Evolutionary conservation across 1,140 invertebrate genomes (phyloP).

Genomic region (Drosophila tristis): DNA sequence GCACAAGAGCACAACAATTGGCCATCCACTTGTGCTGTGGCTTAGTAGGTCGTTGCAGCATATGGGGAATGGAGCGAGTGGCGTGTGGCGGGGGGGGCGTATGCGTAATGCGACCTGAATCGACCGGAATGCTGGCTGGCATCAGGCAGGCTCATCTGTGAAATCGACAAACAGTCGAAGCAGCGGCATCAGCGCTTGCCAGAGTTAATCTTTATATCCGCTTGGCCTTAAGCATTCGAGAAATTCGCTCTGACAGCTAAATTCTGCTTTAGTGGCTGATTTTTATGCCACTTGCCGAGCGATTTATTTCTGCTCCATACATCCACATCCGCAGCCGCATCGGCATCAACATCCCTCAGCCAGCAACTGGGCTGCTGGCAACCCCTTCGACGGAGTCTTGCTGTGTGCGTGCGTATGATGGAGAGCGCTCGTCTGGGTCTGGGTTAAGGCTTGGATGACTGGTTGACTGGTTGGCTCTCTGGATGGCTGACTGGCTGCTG

Average conservation of each 20-base stretch:
- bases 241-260: conserved; percentile 71
- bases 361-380: not conserved
- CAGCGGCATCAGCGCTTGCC: conserved; percentile 23
- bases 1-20: conserved; percentile 29
- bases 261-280: conserved; percentile 65
- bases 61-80: conserved; percentile 2
- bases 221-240: conserved; percentile 63
- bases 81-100: conserved; percentile 24
- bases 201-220: conserved; percentile 68
- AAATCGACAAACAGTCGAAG: conserved; percentile 12
- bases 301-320: conserved; percentile 28
- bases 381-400: conserved; percentile 17
- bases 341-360: not conserved
- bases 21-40: conserved; percentile 11
- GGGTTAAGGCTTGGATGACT: conserved; percentile 20
- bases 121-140: conserved; percentile 4
- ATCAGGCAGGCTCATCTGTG: no score
- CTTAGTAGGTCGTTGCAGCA: conserved; percentile 30
- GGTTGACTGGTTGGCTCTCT: conserved; percentile 15
- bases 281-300: conserved; percentile 69
- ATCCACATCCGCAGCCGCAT: not conserved
- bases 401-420: conserved; percentile 68
- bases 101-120: conserved; percentile 48
- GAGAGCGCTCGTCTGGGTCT: conserved; percentile 52
- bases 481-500: conserved; percentile 18